Percentiles rank a stretch among this genome's conserved stretches.
These are phyloP conservation scores for Baronia brevicornis DNA, from an alignment of 2,888 invertebrate species.

Conservation along the genomic window DNA sequence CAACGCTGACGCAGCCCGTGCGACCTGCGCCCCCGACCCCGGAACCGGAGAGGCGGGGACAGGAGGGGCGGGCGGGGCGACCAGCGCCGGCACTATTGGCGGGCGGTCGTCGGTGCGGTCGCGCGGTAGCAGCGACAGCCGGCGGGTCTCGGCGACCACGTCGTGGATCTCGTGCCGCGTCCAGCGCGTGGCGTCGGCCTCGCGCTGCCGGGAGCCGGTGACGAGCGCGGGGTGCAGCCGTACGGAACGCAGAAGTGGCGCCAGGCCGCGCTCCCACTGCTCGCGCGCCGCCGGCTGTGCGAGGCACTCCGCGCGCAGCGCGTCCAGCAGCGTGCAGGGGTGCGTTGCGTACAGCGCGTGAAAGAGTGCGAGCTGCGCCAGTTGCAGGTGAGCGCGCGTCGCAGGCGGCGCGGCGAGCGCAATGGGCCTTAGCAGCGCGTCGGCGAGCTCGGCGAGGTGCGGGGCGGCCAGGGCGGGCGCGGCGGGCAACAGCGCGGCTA, in stretches of 20 bases:
- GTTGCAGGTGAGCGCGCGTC: conserved; percentile 65
- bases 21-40: conserved; percentile 88
- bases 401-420: conserved; percentile 59
- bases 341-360: conserved; percentile 94
- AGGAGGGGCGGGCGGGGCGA: conserved; percentile 76
- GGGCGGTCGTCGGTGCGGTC: conserved; percentile 47
- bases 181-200: conserved; percentile 84
- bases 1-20: conserved; percentile 82
- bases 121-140: conserved; percentile 71
- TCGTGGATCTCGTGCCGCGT: conserved; percentile 89
- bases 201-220: conserved; percentile 84
- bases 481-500: conserved; percentile 18
- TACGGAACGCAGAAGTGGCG: conserved; percentile 90
- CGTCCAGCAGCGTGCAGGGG: conserved; percentile 91
- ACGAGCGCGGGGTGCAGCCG: conserved; percentile 92
- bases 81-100: conserved; percentile 67
- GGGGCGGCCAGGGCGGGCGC: conserved; percentile 80
- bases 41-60: conserved; percentile 81
- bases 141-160: conserved; percentile 91
- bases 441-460: conserved; percentile 91
- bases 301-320: conserved; percentile 83
- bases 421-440: conserved; percentile 95
- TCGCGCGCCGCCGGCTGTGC: conserved; percentile 72
- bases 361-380: conserved; percentile 78
- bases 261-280: conserved; percentile 86